Percentiles rank a stretch among this genome's conserved stretches.
These are phyloP conservation scores for Menidia beryllina DNA, from an alignment of 2,113 vertebrate species.

Conservation along the genomic window DNA sequence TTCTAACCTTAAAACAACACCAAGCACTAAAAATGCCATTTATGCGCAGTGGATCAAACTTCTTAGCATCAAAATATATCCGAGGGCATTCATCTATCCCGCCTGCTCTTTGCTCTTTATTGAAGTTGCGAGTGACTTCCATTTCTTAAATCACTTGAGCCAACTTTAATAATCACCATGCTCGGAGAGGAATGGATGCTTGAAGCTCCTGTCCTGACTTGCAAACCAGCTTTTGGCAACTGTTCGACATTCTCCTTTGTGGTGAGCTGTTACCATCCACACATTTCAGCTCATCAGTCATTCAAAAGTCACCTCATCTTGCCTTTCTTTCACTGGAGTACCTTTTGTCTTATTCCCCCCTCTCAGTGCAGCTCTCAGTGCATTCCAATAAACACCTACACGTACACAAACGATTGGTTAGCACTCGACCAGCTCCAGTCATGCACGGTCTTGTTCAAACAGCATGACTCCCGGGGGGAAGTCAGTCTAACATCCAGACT, in stretches of 20 bases:
- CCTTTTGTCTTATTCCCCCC: too few species aligned
- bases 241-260: conserved; percentile 12
- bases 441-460: conserved; percentile 68
- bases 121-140: conserved; percentile 42
- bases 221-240: conserved; percentile 53
- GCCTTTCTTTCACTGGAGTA: not conserved
- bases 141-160: conserved; percentile 40
- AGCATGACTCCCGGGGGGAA: conserved; percentile 40
- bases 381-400: conserved; percentile 51
- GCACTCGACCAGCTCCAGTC: conserved; percentile 38
- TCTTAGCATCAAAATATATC: not conserved
- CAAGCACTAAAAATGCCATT: too few species aligned
- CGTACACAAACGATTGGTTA: conserved; percentile 41
- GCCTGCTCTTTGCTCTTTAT: conserved; percentile 24
- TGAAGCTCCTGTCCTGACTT: conserved; percentile 51
- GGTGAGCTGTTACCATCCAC: conserved; percentile 12
- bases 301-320: not conserved
- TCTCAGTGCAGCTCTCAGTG: not conserved
- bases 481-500: conserved; percentile 53
- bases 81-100: conserved; percentile 5
- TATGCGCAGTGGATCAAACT: not conserved
- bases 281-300: conserved; percentile 27
- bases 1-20: too few species aligned
- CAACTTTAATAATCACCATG: conserved; percentile 37
- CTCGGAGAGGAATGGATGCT: conserved; percentile 41